Conservation (phyloP, 2,113 vertebrate species). For the Strix uralensis region DNA sequence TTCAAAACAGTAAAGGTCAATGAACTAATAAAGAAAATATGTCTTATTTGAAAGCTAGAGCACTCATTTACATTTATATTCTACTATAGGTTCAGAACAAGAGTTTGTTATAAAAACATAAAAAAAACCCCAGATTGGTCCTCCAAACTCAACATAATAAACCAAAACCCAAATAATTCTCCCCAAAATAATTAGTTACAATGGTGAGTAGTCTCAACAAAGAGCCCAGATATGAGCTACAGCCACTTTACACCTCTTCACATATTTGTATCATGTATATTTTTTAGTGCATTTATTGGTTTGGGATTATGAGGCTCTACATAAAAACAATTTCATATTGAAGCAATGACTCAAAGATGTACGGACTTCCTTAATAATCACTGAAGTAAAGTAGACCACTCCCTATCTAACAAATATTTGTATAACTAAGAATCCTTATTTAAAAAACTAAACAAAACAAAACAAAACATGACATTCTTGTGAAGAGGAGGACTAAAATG, state of each 20-base stretch:
- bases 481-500: neutral
- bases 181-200: neutral
- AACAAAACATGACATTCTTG: rapidly evolving
- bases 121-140: rapidly evolving
- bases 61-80: neutral
- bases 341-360: neutral
- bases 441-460: neutral
- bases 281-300: neutral
- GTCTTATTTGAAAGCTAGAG: neutral
- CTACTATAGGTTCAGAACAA: neutral
- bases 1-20: neutral
- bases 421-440: neutral
- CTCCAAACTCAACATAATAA: neutral
- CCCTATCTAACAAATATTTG: neutral
- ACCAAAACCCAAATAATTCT: neutral
- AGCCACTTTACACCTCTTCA: neutral
- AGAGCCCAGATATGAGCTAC: neutral
- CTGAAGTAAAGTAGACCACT: neutral
- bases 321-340: neutral
- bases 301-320: neutral
- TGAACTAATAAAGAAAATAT: neutral
- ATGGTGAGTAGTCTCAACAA: neutral
- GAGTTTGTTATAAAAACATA: neutral
- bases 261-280: neutral
- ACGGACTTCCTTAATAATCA: neutral